Evolutionary conservation across 2,888 invertebrate species (phyloP).

Genomic region (Aphidius colemani): DNA sequence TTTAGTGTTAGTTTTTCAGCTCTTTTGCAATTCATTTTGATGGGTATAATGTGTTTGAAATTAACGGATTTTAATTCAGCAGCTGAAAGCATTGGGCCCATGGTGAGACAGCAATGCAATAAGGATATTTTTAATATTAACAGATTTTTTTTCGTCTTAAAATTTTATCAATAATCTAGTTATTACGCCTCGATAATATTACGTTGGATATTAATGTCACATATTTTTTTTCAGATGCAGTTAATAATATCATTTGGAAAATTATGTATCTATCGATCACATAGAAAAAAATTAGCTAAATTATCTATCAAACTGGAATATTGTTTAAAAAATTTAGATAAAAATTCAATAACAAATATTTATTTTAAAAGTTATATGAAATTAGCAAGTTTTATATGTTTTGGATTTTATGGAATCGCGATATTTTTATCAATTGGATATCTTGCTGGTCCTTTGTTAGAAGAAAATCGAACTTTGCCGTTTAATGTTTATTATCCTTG

Average conservation of each 20-base stretch:
- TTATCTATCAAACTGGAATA: constrained; percentile 25
- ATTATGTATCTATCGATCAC: background rate
- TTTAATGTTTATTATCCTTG: constrained; percentile 34
- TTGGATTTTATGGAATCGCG: constrained; percentile 28
- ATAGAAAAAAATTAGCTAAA: background rate
- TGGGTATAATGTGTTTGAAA: no score
- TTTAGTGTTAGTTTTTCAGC: no score
- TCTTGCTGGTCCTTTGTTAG: constrained; percentile 27
- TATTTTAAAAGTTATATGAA: constrained; percentile 29
- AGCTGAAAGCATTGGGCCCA: constrained; percentile 35
- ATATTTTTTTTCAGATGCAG: background rate
- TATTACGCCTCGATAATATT: no score
- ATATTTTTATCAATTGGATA: constrained; percentile 28
- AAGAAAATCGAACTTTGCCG: constrained; percentile 22
- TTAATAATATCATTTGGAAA: background rate
- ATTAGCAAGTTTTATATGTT: constrained; percentile 27
- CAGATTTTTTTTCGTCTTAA: constrained; percentile 12
- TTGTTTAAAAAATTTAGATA: constrained; percentile 27
- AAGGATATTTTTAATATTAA: no score
- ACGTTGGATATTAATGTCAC: no score
- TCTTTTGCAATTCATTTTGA: no score
- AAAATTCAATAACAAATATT: constrained; percentile 18
- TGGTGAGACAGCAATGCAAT: constrained; percentile 19
- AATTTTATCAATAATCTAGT: background rate
- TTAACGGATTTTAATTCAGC: constrained; percentile 35